Evolutionary conservation across 2,797 vertebrate genomes (phyloP).

Genomic region (Spinibarbus caldwelli): DNA sequence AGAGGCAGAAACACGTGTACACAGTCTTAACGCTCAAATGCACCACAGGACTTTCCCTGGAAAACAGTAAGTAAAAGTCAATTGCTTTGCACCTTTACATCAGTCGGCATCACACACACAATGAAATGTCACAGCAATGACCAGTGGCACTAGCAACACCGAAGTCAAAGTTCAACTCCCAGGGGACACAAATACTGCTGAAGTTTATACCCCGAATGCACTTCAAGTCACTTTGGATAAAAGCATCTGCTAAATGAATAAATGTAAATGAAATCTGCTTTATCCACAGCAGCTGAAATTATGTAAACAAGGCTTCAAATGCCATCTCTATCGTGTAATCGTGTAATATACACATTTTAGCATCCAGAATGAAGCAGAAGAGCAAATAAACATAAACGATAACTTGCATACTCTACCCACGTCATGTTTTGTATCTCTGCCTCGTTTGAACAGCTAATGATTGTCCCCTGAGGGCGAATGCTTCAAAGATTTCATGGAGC

Average conservation of each 20-base stretch:
- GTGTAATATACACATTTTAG: constrained; percentile 27
- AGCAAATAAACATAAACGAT: background rate
- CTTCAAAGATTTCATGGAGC: constrained; percentile 18
- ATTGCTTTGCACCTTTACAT: background rate
- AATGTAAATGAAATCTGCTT: constrained; percentile 18
- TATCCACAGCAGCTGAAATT: constrained; percentile 12
- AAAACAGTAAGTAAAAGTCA: background rate
- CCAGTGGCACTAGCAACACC: background rate
- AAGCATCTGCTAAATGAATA: constrained; percentile 5
- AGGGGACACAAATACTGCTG: no score
- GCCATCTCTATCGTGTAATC: constrained; percentile 22
- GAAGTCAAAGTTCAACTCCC: background rate
- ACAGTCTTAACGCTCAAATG: background rate
- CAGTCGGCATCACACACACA: background rate
- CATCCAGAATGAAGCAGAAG: background rate
- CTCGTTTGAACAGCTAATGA: constrained; percentile 12
- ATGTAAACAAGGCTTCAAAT: constrained; percentile 32
- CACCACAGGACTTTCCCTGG: background rate
- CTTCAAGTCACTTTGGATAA: constrained; percentile 5
- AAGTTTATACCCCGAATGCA: background rate
- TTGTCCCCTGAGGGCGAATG: background rate
- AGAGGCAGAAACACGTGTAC: background rate
- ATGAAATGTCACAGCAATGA: constrained; percentile 5
- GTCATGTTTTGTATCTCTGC: background rate
- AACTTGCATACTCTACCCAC: constrained; percentile 14